phyloP scores from a whole-genome alignment of 2,888 invertebrate species.

The Cerceris ruficornis region DNA sequence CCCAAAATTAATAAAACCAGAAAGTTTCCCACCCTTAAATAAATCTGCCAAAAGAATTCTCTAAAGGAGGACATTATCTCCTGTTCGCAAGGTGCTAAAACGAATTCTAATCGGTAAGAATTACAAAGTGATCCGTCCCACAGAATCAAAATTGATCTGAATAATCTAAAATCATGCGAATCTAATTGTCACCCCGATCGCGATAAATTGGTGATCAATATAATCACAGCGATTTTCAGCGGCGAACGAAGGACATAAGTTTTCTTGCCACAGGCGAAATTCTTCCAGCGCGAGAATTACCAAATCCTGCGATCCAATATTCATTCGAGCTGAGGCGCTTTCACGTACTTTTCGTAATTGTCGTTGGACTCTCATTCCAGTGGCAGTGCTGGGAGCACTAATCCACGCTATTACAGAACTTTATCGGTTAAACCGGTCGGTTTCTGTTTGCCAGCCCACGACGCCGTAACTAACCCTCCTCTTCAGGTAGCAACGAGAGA shows the following conservation, averaged over 20 bases:
- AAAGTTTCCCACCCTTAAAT: no score
- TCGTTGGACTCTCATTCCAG: slow-evolving; percentile 34
- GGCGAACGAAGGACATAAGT: slow-evolving; percentile 14
- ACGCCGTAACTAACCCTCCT: slow-evolving; percentile 26
- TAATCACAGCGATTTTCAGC: neutral
- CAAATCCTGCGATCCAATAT: slow-evolving; percentile 50
- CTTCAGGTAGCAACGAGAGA: neutral
- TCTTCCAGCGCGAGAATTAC: slow-evolving; percentile 32
- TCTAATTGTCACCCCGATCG: neutral
- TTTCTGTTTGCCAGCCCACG: slow-evolving; percentile 48
- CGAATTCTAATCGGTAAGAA: neutral
- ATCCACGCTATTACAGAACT: slow-evolving; percentile 61
- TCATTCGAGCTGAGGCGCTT: slow-evolving; percentile 35
- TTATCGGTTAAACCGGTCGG: slow-evolving; percentile 58
- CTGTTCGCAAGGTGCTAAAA: neutral
- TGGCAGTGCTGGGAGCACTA: slow-evolving; percentile 46
- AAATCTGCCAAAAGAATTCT: no score
- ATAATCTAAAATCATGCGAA: neutral
- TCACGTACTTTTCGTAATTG: slow-evolving; percentile 48
- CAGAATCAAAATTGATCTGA: no score
- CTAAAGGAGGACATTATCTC: no score
- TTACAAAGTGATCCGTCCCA: neutral
- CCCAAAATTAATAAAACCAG: no score
- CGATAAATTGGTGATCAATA: neutral
- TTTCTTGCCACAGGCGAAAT: neutral